Evolutionary conservation across 2,113 vertebrate genomes (phyloP), one percentile per base, ranked within the genome.

Genomic region (Syngnathoides biaculeatus): DNA sequence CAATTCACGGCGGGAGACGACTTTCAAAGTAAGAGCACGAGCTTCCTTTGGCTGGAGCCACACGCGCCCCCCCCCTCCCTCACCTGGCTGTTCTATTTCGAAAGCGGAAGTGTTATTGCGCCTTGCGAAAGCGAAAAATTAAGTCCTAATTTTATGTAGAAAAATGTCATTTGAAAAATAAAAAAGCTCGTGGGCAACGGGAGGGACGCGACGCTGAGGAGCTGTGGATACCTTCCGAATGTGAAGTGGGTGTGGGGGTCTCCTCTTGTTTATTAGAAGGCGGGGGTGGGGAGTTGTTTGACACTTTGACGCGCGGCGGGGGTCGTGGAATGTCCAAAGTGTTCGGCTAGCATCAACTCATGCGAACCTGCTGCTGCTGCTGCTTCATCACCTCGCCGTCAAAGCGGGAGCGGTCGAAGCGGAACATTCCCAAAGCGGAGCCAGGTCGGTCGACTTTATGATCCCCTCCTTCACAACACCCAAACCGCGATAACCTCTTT

Each of bases 331-430:
- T 88, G 86, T 84, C 79, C 76, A 24, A 78, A 65, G 72, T 64
- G 72, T 67, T 78, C 26, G 74, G 61, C 69, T 79, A 62, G 39
- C 83, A 83, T 84, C 76, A 85, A 78, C 88, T 86, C 88, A 83
- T 86, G 84, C 83, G 84, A 86, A 88, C 87, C 89, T 89, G 88
- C 89, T 89, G 88, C 89, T 90, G 89, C 86, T 91, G 88, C 89
- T 90, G 89, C 86, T 91, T 86, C 90, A 90, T 89, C 89, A 87
- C 69, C 84, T 81, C 87, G 74, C 58, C 75, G 85, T 73, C 83
- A 43, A 72, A 72, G 56, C 74, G 84, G 81, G 78, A 73, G 79
- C 81, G 14, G 70, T 79, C 70, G 80, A 88, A 75, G 77, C 87
- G 75, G 85, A 84, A 85, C 72, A 75, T 65, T 69, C 20, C 15